Percentiles rank a stretch among this genome's conserved stretches.
Evolutionary conservation across 2,113 vertebrate species (phyloP).

Genomic region (Oplegnathus fasciatus): DNA sequence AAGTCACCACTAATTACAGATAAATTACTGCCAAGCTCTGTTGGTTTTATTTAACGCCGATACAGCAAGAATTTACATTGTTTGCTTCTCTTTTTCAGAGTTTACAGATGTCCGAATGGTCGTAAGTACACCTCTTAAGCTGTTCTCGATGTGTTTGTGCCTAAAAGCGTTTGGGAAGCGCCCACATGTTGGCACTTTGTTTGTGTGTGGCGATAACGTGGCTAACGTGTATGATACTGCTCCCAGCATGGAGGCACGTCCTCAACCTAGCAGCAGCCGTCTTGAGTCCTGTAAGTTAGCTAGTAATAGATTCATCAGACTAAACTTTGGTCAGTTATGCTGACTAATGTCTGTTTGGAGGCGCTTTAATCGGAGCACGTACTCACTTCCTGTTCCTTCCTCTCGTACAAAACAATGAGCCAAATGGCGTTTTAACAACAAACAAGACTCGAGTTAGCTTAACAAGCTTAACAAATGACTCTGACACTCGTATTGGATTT

Average conservation of each 20-base stretch:
- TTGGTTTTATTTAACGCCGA: not conserved
- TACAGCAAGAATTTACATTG: not conserved
- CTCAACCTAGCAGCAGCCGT: not conserved
- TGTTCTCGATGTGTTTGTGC: accelerated
- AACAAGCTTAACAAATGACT: not conserved
- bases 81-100: constrained; percentile 33
- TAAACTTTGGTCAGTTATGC: not conserved
- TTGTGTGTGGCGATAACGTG: not conserved
- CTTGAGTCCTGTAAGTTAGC: not conserved
- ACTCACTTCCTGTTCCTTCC: constrained; percentile 11
- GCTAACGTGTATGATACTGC: too few relatives aligned
- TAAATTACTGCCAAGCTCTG: not conserved
- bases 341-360: not conserved
- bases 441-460: too few relatives aligned
- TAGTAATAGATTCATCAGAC: not conserved
- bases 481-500: too few relatives aligned
- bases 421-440: not conserved
- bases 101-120: constrained; percentile 28
- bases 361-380: not conserved
- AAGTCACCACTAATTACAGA: not conserved
- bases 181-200: not conserved
- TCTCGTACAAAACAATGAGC: not conserved
- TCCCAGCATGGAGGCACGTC: too few relatives aligned
- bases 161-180: not conserved
- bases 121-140: constrained; percentile 42